phyloP scores from a whole-genome alignment of 2,797 vertebrate species.

The Tenualosa thibaudeaui region DNA sequence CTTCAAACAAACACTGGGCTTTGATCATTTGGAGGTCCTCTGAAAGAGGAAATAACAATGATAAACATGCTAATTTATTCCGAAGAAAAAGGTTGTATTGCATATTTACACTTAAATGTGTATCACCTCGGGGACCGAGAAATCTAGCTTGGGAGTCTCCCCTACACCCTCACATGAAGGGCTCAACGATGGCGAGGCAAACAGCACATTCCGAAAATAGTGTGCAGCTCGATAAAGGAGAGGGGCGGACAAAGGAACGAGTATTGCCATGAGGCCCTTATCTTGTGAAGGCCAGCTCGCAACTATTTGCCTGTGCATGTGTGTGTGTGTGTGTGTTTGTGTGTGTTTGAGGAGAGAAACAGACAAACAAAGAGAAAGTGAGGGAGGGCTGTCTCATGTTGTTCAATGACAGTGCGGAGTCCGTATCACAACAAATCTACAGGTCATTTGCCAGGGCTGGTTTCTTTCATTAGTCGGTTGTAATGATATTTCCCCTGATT shows the following conservation, averaged over 20 bases:
- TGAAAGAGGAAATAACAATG: slow-evolving; percentile 61
- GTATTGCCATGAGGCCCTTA: slow-evolving; percentile 69
- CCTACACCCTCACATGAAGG: slow-evolving; percentile 49
- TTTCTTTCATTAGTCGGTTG: slow-evolving; percentile 76
- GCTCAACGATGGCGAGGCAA: slow-evolving; percentile 61
- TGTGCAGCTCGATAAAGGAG: slow-evolving; percentile 50
- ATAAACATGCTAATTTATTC: slow-evolving; percentile 74
- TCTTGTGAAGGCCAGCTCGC: slow-evolving; percentile 62
- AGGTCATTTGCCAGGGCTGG: slow-evolving; percentile 73
- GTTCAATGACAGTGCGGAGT: slow-evolving; percentile 60
- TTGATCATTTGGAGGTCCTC: slow-evolving; percentile 70
- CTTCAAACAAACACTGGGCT: slow-evolving; percentile 72
- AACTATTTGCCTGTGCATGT: slow-evolving; percentile 14
- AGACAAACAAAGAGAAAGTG: neutral
- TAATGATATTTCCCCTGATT: slow-evolving; percentile 57
- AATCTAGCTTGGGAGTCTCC: slow-evolving; percentile 39
- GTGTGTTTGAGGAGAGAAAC: slow-evolving; percentile 31
- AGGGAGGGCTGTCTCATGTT: slow-evolving; percentile 7
- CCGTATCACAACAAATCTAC: slow-evolving; percentile 69
- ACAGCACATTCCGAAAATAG: slow-evolving; percentile 53
- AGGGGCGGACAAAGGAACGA: slow-evolving; percentile 56
- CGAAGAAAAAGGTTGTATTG: slow-evolving; percentile 67
- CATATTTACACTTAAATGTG: slow-evolving; percentile 69
- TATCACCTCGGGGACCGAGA: slow-evolving; percentile 59
- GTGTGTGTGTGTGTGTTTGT: slow-evolving; percentile 37